Base-by-base conservation (phyloP, 2,797 vertebrate genomes). In the Falco novaeseelandiae region DNA sequence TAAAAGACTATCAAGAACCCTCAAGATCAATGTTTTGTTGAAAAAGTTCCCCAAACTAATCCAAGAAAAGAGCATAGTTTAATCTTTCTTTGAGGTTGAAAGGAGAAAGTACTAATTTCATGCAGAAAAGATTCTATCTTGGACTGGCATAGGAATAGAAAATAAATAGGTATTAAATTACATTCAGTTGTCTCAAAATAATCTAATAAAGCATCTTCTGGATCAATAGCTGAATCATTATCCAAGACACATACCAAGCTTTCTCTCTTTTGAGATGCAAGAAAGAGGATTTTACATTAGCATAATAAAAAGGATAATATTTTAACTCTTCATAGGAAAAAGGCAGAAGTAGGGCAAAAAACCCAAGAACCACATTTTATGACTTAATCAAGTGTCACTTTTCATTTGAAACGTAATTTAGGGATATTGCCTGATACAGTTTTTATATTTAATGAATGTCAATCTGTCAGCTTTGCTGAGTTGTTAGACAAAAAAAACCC, bases 81-180 rank as follows among this genome's bases (percentile, higher is more conserved):
- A 51, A 91, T 83, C 62, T 76, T 83, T 83, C 87, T 90, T 88
- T 32, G 79, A 95, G 90, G 83, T 34, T 90, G 93, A 83, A 95
- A 95, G 94, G 61, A 94, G 82, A 83, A 77, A 90, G 69, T n/a
- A 86, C 77, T 91, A 93, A 94, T 96, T 93, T 87, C 55, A 59
- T 88, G 85, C 80, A 90, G 89, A 82, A 87, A 93, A 89, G 70
- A 88, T 84, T 74, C 8, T 90, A 76, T 81, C 83, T 89, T 1
- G 8, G 62, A 21, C 83, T 72, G 59, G 80, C 88, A 82, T 59
- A 88, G 59, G 66, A 69, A 62, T 67, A 82, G 83, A 83, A 95
- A 94, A 93, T 96, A 95, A 96, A 95, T 96, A 93, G 77, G 55
- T 96, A 89, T 95, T 94, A 95, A 96, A 96, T 96, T 96, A 84